phyloP scores from a whole-genome alignment of 2,797 vertebrate genomes.

The Lepidocolaptes lacrymiger region DNA sequence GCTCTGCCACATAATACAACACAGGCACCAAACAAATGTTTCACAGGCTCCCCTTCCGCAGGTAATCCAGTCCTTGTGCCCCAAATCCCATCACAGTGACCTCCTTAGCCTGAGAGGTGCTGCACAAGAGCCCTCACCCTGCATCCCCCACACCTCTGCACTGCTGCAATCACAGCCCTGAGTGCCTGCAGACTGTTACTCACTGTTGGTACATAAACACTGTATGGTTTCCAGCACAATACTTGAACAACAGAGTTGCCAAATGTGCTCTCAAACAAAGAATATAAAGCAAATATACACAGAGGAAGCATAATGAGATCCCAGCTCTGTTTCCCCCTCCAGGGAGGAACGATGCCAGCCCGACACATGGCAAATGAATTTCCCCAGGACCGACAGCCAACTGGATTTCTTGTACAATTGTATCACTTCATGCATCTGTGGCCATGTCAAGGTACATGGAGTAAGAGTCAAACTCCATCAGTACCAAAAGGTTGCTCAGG shows the following conservation, averaged over 20 bases:
- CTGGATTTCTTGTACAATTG: neutral
- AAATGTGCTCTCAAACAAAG: neutral
- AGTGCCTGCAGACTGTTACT: neutral
- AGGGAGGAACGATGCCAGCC: neutral
- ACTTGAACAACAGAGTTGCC: neutral
- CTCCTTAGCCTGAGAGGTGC: neutral
- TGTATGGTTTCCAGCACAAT: neutral
- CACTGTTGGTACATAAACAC: neutral
- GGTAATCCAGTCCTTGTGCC: neutral
- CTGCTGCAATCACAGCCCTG: rapidly evolving
- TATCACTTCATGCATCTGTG: neutral
- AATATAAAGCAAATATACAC: neutral
- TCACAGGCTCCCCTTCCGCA: neutral
- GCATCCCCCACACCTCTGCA: rapidly evolving
- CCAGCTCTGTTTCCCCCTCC: neutral
- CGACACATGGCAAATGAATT: neutral
- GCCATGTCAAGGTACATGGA: neutral
- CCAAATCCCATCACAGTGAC: neutral
- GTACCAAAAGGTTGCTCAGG: neutral
- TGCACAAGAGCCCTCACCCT: neutral
- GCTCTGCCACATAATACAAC: neutral
- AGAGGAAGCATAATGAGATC: neutral
- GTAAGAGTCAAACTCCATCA: neutral
- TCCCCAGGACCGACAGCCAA: neutral
- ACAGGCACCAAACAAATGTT: neutral